Evolutionary conservation across 2,797 vertebrate species (phyloP), one percentile per base, ranked within the genome.

Genomic region (Trematomus bernacchii): DNA sequence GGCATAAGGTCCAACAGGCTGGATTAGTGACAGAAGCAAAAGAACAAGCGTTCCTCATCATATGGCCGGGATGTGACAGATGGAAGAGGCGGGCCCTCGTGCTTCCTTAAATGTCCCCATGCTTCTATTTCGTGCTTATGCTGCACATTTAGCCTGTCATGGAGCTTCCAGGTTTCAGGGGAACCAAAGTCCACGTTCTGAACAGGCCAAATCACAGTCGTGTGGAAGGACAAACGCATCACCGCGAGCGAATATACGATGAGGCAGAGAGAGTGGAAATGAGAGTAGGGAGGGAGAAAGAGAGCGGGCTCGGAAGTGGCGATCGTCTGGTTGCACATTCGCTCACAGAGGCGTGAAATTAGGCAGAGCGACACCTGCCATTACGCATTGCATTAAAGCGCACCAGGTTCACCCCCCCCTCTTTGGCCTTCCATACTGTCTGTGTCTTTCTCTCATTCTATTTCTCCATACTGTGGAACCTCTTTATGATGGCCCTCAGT

Each of bases 311-410:
- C 87, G 84, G 91, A 86, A 81, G 83, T 77, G 84, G 77, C 53
- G 52, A 87, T 88, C 70, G 33, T 90, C 87, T 87, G 89, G 85
- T 78, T 82, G 87, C 83, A 91, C 89, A 87, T 90, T 90, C 85
- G 88, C 79, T 91, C 92, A 93, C 80, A 71, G 91, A 93, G 87
- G 91, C 89, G 87, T 93, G 93, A 94, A 94, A 94, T 93, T 93
- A 93, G 86, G 89, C 89, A 72, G 89, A 93, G 85, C 84, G 87
- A 91, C 92, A 94, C 89, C 93, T 94, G 93, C 92, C 93, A 93
- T 92, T 93, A 90, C 65, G 71, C 87, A 90, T 69, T 79, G 90
- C 90, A 88, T 86, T 87, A 91, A 89, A 88, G 83, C 8, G 8
- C 66, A 27, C 77, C 51, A 78, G 79, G 79, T 73, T 87, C 82